A percentile compares a stretch with the other conserved stretches of the same genome.
Conservation (phyloP, 1,140 invertebrate species). For the Proales similis region DNA sequence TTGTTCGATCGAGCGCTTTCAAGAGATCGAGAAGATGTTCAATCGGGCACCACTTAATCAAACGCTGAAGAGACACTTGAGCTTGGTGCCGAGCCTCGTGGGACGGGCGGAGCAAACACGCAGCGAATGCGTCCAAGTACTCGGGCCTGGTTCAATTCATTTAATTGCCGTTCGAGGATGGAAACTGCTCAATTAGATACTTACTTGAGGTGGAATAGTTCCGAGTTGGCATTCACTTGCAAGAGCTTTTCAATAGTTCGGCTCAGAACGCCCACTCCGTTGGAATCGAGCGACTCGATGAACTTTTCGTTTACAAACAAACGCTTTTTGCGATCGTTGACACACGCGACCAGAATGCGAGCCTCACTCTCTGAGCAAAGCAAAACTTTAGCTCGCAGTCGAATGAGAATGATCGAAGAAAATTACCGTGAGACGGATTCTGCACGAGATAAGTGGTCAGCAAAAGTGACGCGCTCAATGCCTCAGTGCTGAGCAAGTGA, state of each 20-base stretch:
- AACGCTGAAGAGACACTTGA: no score
- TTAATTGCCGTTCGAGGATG: not conserved
- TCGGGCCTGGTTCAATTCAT: not conserved
- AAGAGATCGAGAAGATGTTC: no score
- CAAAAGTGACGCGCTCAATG: not conserved
- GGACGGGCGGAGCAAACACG: no score
- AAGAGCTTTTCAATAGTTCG: not conserved
- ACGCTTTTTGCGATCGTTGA: constrained; percentile 17
- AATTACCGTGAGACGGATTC: not conserved
- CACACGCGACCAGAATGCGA: not conserved
- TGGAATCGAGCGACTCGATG: not conserved
- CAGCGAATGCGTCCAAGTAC: no score
- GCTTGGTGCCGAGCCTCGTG: no score
- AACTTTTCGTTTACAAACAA: constrained; percentile 35
- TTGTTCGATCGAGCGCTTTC: not conserved
- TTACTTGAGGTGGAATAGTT: constrained; percentile 30
- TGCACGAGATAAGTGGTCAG: not conserved
- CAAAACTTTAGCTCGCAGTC: not conserved
- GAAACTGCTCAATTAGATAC: not conserved
- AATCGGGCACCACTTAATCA: no score
- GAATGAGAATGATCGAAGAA: not conserved
- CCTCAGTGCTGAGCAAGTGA: not conserved
- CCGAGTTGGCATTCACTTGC: not conserved
- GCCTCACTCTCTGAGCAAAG: not conserved
- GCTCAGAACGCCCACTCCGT: not conserved